Conservation (phyloP, 2,113 vertebrate species). For the Hippotragus niger region DNA sequence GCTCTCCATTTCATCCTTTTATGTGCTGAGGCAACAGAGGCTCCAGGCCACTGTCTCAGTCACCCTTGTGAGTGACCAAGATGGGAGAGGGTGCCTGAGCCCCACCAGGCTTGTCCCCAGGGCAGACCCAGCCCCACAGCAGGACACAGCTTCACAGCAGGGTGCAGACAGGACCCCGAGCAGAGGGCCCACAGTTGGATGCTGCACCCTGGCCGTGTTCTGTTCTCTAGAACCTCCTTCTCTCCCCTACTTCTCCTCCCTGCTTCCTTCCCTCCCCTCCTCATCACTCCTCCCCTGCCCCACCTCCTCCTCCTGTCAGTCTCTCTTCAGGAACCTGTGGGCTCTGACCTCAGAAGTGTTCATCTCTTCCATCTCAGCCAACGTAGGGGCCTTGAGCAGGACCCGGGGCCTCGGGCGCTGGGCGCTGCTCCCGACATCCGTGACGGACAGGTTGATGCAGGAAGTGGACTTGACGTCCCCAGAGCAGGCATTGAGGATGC, state of each 20-base stretch:
- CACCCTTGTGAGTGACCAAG: background rate
- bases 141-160: background rate
- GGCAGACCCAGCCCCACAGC: background rate
- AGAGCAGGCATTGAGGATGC: constrained; percentile 86
- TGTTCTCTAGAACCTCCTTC: background rate
- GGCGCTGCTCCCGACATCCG: constrained; percentile 46
- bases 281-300: background rate
- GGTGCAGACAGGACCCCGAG: background rate
- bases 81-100: background rate
- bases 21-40: background rate
- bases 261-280: accelerated
- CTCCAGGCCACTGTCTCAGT: background rate
- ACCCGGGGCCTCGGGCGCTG: constrained; percentile 81
- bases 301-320: background rate
- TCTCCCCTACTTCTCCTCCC: background rate
- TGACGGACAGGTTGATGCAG: constrained; percentile 89
- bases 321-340: background rate
- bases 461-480: constrained; percentile 88
- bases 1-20: background rate
- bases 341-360: constrained; percentile 88
- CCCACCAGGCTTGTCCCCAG: background rate
- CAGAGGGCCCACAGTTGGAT: background rate
- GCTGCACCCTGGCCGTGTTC: accelerated
- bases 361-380: constrained; percentile 99
- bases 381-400: constrained; percentile 93